Conservation (phyloP, 30 jellyfish, hydroid and myxozoan species). For the Phacellophora camtschatica region DNA sequence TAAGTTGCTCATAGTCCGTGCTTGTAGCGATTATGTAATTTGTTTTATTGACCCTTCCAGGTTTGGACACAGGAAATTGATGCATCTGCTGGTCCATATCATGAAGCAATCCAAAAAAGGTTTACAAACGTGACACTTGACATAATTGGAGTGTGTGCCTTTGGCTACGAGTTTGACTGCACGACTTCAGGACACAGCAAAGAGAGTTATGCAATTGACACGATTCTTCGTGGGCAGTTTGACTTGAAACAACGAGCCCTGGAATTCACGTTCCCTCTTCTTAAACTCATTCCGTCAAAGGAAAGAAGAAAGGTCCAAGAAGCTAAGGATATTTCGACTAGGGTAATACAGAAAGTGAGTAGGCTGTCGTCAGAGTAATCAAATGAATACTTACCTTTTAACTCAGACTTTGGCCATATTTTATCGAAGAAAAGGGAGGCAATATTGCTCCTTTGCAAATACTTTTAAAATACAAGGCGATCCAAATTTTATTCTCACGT, state of each 20-base stretch:
- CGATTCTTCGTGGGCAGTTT: slow-evolving; percentile 2
- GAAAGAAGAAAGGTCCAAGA: not conserved
- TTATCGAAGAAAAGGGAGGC: too few relatives aligned
- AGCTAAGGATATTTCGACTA: not conserved
- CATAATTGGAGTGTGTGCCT: slow-evolving; percentile 32
- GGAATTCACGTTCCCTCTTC: slow-evolving; percentile 12
- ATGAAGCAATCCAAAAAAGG: not conserved
- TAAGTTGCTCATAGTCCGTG: too few relatives aligned
- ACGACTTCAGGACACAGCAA: not conserved
- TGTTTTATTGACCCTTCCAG: not conserved
- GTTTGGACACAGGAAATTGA: not conserved
- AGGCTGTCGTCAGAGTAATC: not conserved
- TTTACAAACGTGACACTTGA: slow-evolving; percentile 30
- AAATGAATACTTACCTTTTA: too few relatives aligned
- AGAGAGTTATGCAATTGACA: slow-evolving; percentile 42
- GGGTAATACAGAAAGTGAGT: slow-evolving; percentile 2
- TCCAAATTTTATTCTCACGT: too few relatives aligned
- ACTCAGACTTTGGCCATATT: too few relatives aligned
- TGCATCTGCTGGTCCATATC: not conserved
- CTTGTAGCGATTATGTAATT: too few relatives aligned
- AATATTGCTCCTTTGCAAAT: too few relatives aligned
- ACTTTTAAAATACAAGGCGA: too few relatives aligned
- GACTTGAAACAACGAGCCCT: not conserved
- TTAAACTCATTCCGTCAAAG: not conserved
- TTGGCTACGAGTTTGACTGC: slow-evolving; percentile 30